A percentile compares a stretch with the other conserved stretches of the same genome.
phyloP scores from a whole-genome alignment of 2,113 vertebrate species.

The Taxidea taxus region DNA sequence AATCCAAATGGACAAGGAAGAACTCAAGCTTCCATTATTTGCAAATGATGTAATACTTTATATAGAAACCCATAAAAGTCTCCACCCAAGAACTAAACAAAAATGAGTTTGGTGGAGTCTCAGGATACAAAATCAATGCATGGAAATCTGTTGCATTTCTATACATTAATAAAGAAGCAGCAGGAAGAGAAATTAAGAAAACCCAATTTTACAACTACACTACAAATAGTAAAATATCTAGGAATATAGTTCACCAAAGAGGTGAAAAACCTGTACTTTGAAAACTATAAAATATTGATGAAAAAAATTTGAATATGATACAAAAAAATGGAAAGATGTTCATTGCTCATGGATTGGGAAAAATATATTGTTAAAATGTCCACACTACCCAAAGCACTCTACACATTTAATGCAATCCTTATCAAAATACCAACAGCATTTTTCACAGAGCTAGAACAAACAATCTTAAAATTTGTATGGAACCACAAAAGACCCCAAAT shows the following conservation, averaged over 20 bases:
- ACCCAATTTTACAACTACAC: not conserved
- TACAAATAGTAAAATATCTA: not conserved
- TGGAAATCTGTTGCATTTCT: not conserved
- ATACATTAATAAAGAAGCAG: not conserved
- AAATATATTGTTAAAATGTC: not conserved
- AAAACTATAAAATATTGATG: not conserved
- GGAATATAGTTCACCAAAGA: not conserved
- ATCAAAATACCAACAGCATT: not conserved
- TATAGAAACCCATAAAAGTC: not conserved
- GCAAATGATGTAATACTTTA: not conserved
- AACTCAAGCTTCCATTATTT: not conserved
- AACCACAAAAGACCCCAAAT: not conserved
- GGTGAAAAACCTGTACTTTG: not conserved
- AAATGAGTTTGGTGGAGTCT: not conserved
- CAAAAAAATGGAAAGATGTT: not conserved
- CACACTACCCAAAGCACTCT: not conserved
- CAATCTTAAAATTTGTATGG: not conserved
- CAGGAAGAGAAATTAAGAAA: not conserved
- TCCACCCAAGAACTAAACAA: not conserved
- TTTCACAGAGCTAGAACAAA: not conserved
- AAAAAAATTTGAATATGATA: not conserved
- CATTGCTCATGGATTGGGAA: not conserved
- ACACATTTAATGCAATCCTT: not conserved
- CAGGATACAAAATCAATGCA: not conserved
- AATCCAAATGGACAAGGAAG: not conserved